Base-by-base conservation (phyloP, 2,113 vertebrate species). In the Circaetus cinerascens region DNA sequence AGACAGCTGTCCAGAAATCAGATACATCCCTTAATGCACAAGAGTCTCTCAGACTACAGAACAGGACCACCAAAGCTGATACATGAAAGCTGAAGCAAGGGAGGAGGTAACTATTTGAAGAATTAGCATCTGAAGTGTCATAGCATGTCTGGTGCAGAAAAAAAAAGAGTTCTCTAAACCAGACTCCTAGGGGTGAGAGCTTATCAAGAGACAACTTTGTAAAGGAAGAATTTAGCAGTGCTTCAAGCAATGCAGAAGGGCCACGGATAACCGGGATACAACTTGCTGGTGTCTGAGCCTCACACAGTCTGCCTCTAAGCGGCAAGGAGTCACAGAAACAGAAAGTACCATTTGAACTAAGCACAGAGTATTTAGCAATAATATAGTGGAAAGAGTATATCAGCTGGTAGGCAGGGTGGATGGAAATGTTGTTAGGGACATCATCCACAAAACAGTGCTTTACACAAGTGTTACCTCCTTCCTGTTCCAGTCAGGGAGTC, bases 381-480 rank as follows among this genome's bases (percentile, higher is more conserved):
- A 60, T 29, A 27, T 0, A n/a, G 22, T 13, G 17, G 50, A 32
- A 84, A 66, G 15, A 4, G 0, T 11, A 0, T 40, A 73, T 20
- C 1, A 2, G 36, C 40, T 56, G 45, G 30, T n/a, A 20, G 53
- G 38, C 50, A 93, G 43, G 12, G 11, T 78, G 60, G 45, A 11
- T 18, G 19, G n/a, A 41, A 92, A 41, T 0, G 12, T 14, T 50
- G 15, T 14, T 27, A 62, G 13, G 17, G 73, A 50, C 36, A 36
- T 27, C 63, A 90, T 18, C 20, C 1, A 0, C 64, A 87, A 53
- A n/a, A 36, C 4, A 57, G n/a, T 18, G 29, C 38, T 92, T 75
- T 41, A 71, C 13, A 19, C 15, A 76, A 79, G 57, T 15, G 30
- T 34, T 69, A 34, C 32, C 38, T 63, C 69, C 41, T 53, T 63